Evolutionary conservation across 1,140 invertebrate genomes (phyloP).

Genomic region (Lethrus apterus): DNA sequence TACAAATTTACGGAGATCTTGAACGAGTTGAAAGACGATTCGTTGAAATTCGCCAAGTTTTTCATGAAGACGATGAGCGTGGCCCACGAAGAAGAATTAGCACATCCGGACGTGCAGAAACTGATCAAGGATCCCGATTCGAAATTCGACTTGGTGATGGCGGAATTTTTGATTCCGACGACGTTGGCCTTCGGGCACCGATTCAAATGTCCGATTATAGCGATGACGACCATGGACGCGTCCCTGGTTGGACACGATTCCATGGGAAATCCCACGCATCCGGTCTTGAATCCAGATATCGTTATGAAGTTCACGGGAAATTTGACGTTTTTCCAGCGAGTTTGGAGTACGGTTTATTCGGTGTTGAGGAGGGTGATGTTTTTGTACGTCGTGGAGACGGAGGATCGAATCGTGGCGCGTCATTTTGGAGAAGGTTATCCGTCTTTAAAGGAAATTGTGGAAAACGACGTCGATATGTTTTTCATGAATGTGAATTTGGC

Average conservation of each 20-base stretch:
- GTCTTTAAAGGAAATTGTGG: conserved; percentile 42
- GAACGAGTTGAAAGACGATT: not conserved
- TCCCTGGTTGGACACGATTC: conserved; percentile 22
- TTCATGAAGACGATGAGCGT: not conserved
- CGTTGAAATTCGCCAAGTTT: conserved; percentile 5
- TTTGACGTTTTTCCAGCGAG: conserved; percentile 40
- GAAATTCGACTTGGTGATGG: conserved; percentile 20
- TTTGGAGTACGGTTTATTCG: conserved; percentile 26
- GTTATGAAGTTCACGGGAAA: conserved; percentile 32
- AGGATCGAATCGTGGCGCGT: conserved; percentile 37
- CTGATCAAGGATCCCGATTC: conserved; percentile 19
- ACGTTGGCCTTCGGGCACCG: conserved; percentile 21
- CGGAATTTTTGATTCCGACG: conserved; percentile 25
- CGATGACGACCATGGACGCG: conserved; percentile 22
- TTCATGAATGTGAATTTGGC: conserved; percentile 45
- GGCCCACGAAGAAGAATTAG: conserved; percentile 11
- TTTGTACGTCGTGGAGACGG: conserved; percentile 15
- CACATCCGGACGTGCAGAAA: conserved; percentile 19
- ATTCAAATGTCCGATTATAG: conserved; percentile 32
- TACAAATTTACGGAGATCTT: conserved; percentile 3
- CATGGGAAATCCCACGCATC: conserved; percentile 42
- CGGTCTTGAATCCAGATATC: conserved; percentile 41
- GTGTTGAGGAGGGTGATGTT: conserved; percentile 19
- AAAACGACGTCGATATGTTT: conserved; percentile 45
- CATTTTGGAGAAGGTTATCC: conserved; percentile 39